These are phyloP conservation scores for Hololepta plana DNA, from an alignment of 2,888 invertebrate species.

Conservation along the genomic window DNA sequence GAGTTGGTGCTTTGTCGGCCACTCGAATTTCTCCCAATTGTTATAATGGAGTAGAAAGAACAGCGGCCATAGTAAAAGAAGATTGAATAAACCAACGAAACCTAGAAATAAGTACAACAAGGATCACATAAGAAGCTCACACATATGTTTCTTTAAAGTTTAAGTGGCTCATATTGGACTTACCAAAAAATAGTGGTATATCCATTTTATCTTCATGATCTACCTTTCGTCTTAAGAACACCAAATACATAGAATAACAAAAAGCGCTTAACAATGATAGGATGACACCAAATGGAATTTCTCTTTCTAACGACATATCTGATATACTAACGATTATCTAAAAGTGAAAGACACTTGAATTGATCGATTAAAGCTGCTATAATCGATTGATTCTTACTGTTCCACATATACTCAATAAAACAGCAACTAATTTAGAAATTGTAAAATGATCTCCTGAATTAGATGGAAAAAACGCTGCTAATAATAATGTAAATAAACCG, in stretches of 20 bases:
- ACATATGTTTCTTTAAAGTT: no score
- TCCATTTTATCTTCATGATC: constrained; percentile 88
- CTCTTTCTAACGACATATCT: constrained; percentile 43
- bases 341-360: constrained; percentile 10
- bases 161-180: constrained; percentile 18
- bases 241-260: constrained; percentile 79
- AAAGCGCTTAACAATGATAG: constrained; percentile 74
- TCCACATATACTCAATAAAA: constrained; percentile 58
- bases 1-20: constrained; percentile 71
- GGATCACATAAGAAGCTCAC: constrained; percentile 6
- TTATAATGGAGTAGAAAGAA: constrained; percentile 75
- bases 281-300: constrained; percentile 58
- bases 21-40: constrained; percentile 65
- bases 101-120: no score
- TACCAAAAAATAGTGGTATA: constrained; percentile 89
- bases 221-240: constrained; percentile 69
- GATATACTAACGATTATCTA: constrained; percentile 64
- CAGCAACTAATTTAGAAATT: constrained; percentile 66
- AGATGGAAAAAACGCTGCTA: constrained; percentile 77
- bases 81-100: constrained; percentile 82
- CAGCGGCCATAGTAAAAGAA: constrained; percentile 75
- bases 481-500: constrained; percentile 71
- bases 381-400: constrained; percentile 38
- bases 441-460: constrained; percentile 68
- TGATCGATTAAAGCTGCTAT: background rate